Evolutionary conservation across 2,113 vertebrate genomes (phyloP), one percentile per base, ranked within the genome.

Genomic region (Mobula hypostoma): DNA sequence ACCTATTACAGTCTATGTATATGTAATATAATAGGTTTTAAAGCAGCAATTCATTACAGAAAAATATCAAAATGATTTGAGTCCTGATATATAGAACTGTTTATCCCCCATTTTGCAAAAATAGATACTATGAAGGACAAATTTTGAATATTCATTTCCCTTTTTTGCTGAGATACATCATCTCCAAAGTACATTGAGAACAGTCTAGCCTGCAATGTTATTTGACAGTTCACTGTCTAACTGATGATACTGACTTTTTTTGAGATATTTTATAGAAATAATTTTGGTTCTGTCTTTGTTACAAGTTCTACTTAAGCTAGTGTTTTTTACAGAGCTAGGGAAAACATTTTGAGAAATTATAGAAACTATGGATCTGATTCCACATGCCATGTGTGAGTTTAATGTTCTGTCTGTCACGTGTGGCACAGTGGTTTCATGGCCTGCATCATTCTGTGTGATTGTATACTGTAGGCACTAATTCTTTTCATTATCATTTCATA

Each of bases 371-470:
- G 70, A 27, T 74, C 0, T 11, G 15, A 29, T 90, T 63, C 15
- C n/a, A 88, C n/a, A n/a, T 88, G 83, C 61, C 3, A 79, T 36
- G 32, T 32, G 11, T 79, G 77, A 74, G 70, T 21, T 24, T 24
- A 85, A 83, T 58, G 48, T 56, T 48, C 2, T 48, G 83, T 48
- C 2, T 48, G 83, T 29, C 3, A 79, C 12, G 12, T 32, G 11
- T 79, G 77, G 95, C 95, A 96, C 96, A 96, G 97, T 97, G 96
- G 95, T 95, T 95, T 97, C 96, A 96, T 96, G 95, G 95, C 95
- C 95, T 95, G 94, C 95, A 95, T 96, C 96, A 97, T 96, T 96
- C 96, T 96, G 95, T 96, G 95, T 95, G 96, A 96, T 96, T 14
- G 29, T 14, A 66, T n/a, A 63, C 32, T 2, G 3, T 48, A 48